Evolutionary conservation across 2,888 invertebrate species (phyloP).

Genomic region (Caenorhabditis sp.): DNA sequence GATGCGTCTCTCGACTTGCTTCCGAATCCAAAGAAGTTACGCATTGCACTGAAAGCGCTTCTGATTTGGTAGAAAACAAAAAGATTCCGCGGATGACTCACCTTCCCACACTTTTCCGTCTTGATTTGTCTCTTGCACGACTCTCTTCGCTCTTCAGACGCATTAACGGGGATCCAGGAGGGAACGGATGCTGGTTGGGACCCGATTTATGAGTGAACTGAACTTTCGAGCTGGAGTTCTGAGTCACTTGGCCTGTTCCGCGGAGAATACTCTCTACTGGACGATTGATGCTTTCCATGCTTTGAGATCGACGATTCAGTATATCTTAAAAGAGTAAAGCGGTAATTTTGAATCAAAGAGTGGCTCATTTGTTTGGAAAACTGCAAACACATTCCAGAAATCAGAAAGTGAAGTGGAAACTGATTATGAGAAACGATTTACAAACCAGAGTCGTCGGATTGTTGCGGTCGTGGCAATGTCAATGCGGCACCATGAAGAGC

Average conservation of each 20-base stretch:
- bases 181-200: conserved; percentile 64
- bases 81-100: conserved; percentile 17
- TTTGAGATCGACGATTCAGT: conserved; percentile 63
- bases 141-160: conserved; percentile 47
- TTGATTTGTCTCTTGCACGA: conserved; percentile 60
- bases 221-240: conserved; percentile 13
- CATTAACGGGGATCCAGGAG: conserved; percentile 61
- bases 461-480: conserved; percentile 6
- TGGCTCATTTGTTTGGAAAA: too few species aligned
- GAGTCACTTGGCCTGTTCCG: conserved; percentile 34
- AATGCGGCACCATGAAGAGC: conserved; percentile 3
- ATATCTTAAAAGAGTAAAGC: conserved; percentile 39
- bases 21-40: conserved; percentile 72
- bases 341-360: too few species aligned
- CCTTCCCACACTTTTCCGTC: conserved; percentile 72
- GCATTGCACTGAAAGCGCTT: conserved; percentile 67
- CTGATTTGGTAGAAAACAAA: conserved; percentile 3
- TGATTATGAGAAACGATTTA: conserved; percentile 11
- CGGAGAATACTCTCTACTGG: conserved; percentile 50
- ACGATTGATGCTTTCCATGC: conserved; percentile 71
- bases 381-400: conserved; percentile 31
- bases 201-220: conserved; percentile 21
- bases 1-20: conserved; percentile 71
- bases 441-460: conserved; percentile 45
- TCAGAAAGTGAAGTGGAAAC: conserved; percentile 11